Conservation (phyloP, 2,113 vertebrate species). For the Cromileptes altivelis region DNA sequence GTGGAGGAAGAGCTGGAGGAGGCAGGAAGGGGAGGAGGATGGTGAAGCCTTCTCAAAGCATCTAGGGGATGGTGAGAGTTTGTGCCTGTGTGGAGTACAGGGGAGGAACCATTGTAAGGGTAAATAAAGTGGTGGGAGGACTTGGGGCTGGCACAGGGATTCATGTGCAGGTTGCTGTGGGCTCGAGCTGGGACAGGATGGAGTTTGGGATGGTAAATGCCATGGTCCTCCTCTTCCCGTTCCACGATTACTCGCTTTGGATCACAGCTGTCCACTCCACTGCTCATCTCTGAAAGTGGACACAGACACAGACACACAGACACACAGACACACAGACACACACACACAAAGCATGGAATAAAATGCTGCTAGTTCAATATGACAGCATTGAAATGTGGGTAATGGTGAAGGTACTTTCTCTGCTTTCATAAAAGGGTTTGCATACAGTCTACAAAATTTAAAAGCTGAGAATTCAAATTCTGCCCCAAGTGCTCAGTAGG, state of each 20-base stretch:
- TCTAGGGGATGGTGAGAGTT: constrained; percentile 73
- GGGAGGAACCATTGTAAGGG: constrained; percentile 77
- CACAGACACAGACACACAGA: not conserved
- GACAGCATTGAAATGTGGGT: not conserved
- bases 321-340: not conserved
- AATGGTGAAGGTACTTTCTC: not conserved
- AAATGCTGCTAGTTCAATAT: not conserved
- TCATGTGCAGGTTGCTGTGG: constrained; percentile 67
- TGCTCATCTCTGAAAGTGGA: constrained; percentile 65
- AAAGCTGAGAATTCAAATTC: not conserved
- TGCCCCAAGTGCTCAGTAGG: not conserved
- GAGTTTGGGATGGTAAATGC: constrained; percentile 71
- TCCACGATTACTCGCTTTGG: constrained; percentile 65
- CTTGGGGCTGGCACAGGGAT: constrained; percentile 70
- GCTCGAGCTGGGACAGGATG: constrained; percentile 58
- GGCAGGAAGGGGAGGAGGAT: constrained; percentile 61
- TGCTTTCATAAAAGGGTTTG: not conserved
- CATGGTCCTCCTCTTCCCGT: constrained; percentile 69
- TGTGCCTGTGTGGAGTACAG: constrained; percentile 63
- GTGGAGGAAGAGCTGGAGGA: constrained; percentile 66
- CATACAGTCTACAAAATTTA: not conserved
- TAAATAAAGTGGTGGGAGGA: constrained; percentile 69
- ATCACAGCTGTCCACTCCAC: constrained; percentile 61
- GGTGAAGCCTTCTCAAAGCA: constrained; percentile 75
- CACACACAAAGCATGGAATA: not conserved